These are phyloP conservation scores for Xiphophorus maculatus DNA, from an alignment of 2,113 vertebrate species.

Conservation along the genomic window DNA sequence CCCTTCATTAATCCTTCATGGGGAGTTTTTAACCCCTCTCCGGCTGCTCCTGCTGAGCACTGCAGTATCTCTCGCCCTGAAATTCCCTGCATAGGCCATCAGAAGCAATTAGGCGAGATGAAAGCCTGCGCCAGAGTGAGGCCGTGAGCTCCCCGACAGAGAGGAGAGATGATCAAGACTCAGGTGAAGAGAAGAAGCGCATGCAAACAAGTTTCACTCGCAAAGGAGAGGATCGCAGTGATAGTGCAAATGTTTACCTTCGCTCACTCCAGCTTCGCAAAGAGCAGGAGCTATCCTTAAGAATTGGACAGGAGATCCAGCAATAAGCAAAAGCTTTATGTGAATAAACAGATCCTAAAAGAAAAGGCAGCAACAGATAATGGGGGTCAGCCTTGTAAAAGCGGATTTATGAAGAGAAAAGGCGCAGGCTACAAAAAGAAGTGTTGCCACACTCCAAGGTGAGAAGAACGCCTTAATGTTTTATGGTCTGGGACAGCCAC, in stretches of 20 bases:
- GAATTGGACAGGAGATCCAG: constrained; percentile 10
- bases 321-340: constrained; percentile 31
- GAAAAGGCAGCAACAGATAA: constrained; percentile 29
- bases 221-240: constrained; percentile 25
- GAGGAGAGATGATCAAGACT: constrained; percentile 56
- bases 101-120: constrained; percentile 74
- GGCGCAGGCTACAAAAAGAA: constrained; percentile 20
- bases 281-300: constrained; percentile 12
- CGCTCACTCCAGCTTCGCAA: background rate
- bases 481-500: constrained; percentile 54
- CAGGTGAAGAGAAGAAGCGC: constrained; percentile 65
- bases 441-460: constrained; percentile 36
- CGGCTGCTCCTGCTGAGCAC: constrained; percentile 11
- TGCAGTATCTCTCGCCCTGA: constrained; percentile 8
- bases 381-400: constrained; percentile 8
- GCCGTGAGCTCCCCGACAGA: constrained; percentile 48
- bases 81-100: constrained; percentile 63
- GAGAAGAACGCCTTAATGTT: constrained; percentile 66
- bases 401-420: constrained; percentile 32
- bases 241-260: background rate
- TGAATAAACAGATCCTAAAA: constrained; percentile 30
- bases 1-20: constrained; percentile 61
- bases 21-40: constrained; percentile 44
- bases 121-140: constrained; percentile 57
- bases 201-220: constrained; percentile 64